Percentiles rank a stretch among this genome's conserved stretches.
phyloP scores from a whole-genome alignment of 2,888 invertebrate genomes.

The Drosophila nr. fundita region DNA sequence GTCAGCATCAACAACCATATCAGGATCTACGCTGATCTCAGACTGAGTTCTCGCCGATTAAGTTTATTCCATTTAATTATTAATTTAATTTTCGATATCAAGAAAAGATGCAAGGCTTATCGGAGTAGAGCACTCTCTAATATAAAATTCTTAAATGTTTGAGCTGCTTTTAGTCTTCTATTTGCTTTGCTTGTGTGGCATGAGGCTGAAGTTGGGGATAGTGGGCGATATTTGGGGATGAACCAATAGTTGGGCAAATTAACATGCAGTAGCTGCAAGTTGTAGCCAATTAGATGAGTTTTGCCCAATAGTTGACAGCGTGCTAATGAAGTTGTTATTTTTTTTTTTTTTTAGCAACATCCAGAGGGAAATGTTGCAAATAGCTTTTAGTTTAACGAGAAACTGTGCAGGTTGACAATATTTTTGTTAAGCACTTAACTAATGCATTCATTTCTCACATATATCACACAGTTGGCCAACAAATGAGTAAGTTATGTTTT shows the following conservation, averaged over 20 bases:
- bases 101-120: not conserved
- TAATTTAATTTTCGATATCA: not conserved
- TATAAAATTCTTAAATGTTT: not conserved
- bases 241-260: constrained; percentile 64
- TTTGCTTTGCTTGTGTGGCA: constrained; percentile 53
- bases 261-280: constrained; percentile 73
- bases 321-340: constrained; percentile 35
- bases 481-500: constrained; percentile 24
- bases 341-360: not conserved
- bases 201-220: constrained; percentile 2
- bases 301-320: constrained; percentile 29
- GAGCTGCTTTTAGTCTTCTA: constrained; percentile 46
- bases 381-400: constrained; percentile 39
- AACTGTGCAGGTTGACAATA: constrained; percentile 30
- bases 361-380: constrained; percentile 3
- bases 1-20: not conserved
- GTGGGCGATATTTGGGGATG: constrained; percentile 41
- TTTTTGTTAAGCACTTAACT: constrained; percentile 12
- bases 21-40: not conserved
- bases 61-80: not conserved
- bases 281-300: constrained; percentile 60
- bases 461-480: constrained; percentile 3
- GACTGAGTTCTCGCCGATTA: not conserved
- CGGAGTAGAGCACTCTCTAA: not conserved
- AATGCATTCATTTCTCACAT: constrained; percentile 7